Evolutionary conservation across 2,888 invertebrate species (phyloP).

Genomic region (Agonopterix subpropinquella): DNA sequence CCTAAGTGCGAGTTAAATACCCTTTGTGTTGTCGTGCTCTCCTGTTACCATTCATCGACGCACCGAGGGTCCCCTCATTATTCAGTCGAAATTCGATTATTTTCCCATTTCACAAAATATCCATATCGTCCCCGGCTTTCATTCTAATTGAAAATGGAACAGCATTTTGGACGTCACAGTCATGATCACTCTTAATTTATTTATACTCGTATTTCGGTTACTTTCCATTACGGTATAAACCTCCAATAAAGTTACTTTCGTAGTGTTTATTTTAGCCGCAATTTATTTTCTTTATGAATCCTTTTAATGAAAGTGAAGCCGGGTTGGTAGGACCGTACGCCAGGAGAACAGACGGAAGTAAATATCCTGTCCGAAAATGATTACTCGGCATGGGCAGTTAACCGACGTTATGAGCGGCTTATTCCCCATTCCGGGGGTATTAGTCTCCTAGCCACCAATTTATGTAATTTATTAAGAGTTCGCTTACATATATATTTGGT

Average conservation of each 20-base stretch:
- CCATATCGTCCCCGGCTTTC: constrained; percentile 71
- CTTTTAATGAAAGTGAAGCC: constrained; percentile 51
- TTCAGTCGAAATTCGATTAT: constrained; percentile 74
- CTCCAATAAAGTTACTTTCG: not conserved
- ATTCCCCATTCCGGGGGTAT: constrained; percentile 69
- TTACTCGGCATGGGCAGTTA: constrained; percentile 67
- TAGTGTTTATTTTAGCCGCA: constrained; percentile 16
- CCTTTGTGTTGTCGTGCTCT: constrained; percentile 66
- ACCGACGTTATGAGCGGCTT: constrained; percentile 64
- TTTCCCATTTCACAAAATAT: constrained; percentile 74
- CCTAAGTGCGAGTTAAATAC: constrained; percentile 75
- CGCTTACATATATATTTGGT: constrained; percentile 51
- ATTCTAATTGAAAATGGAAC: constrained; percentile 68
- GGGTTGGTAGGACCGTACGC: constrained; percentile 26
- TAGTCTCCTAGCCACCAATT: constrained; percentile 67
- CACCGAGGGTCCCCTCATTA: constrained; percentile 68
- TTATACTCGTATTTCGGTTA: constrained; percentile 33
- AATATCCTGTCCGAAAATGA: constrained; percentile 71
- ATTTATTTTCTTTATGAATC: constrained; percentile 15
- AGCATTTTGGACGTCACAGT: constrained; percentile 45
- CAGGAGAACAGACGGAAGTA: constrained; percentile 63
- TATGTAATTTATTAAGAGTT: constrained; percentile 72
- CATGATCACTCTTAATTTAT: constrained; percentile 55
- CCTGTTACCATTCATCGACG: constrained; percentile 58
- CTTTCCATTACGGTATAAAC: constrained; percentile 16